Percentiles rank a stretch among this genome's conserved stretches.
These are phyloP conservation scores for Drosophila kuntzei DNA, from an alignment of 2,888 invertebrate genomes.

Conservation along the genomic window DNA sequence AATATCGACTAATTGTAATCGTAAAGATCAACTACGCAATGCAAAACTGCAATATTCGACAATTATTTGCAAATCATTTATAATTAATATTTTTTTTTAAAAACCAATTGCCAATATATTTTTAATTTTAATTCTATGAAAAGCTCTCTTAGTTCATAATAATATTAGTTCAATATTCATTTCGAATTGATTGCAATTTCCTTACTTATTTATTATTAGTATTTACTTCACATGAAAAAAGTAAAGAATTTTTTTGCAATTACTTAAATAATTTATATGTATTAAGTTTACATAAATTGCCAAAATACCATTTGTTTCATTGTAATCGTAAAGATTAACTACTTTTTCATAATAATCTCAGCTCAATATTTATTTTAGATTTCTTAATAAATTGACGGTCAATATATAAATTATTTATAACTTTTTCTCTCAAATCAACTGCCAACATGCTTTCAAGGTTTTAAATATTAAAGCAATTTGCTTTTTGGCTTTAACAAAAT, in stretches of 20 bases:
- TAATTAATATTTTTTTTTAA: background rate
- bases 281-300: background rate
- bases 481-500: slow-evolving; percentile 22
- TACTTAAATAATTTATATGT: background rate
- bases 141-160: background rate
- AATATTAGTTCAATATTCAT: background rate
- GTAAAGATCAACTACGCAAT: slow-evolving; percentile 1
- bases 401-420: slow-evolving; percentile 4
- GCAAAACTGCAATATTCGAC: background rate
- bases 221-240: background rate
- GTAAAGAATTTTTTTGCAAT: too few relatives aligned
- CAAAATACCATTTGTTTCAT: background rate
- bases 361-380: background rate
- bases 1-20: slow-evolving; percentile 6
- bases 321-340: slow-evolving; percentile 1
- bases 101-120: background rate
- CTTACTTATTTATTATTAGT: background rate
- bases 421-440: slow-evolving; percentile 1
- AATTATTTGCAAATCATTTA: background rate
- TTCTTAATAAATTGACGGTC: background rate
- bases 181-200: background rate
- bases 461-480: slow-evolving; percentile 36
- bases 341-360: background rate
- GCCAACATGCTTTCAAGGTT: background rate
- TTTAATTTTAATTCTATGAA: background rate